Evolutionary conservation across 2,797 vertebrate species (phyloP).

Genomic region (Onychomys arenicola): DNA sequence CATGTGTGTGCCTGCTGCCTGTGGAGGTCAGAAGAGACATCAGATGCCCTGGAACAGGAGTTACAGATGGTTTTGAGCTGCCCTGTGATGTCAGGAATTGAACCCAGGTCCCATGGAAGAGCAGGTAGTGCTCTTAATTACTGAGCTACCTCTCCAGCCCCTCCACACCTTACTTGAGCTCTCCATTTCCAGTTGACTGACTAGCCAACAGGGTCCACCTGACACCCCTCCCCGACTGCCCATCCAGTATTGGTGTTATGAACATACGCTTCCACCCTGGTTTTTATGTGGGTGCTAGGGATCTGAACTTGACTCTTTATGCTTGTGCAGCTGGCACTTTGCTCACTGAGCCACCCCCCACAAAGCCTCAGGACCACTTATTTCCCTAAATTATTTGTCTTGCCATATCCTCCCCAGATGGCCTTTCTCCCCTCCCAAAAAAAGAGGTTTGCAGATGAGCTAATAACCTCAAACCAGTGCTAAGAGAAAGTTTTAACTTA

Average conservation of each 20-base stretch:
- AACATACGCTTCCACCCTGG: not conserved
- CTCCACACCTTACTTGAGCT: not conserved
- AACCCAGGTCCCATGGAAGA: not conserved
- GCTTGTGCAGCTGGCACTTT: not conserved
- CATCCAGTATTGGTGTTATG: too few relatives aligned
- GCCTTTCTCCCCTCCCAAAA: not conserved
- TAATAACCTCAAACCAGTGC: not conserved
- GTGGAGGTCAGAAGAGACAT: not conserved
- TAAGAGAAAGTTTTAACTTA: conserved; percentile 1
- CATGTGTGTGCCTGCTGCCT: not conserved
- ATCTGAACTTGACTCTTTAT: not conserved
- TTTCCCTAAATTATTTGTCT: not conserved
- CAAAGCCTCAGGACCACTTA: not conserved
- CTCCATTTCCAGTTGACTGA: too few relatives aligned
- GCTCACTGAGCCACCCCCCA: not conserved
- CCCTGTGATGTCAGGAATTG: not conserved
- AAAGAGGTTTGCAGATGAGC: not conserved
- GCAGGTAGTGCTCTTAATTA: not conserved
- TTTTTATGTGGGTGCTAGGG: not conserved
- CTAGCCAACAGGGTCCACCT: not conserved
- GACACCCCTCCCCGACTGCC: not conserved
- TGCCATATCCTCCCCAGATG: not conserved
- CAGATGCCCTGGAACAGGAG: not conserved
- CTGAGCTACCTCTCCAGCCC: not conserved
- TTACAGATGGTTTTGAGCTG: not conserved